These are phyloP conservation scores for Tromatobia lineatoria DNA, from an alignment of 2,888 invertebrate genomes.

Conservation along the genomic window DNA sequence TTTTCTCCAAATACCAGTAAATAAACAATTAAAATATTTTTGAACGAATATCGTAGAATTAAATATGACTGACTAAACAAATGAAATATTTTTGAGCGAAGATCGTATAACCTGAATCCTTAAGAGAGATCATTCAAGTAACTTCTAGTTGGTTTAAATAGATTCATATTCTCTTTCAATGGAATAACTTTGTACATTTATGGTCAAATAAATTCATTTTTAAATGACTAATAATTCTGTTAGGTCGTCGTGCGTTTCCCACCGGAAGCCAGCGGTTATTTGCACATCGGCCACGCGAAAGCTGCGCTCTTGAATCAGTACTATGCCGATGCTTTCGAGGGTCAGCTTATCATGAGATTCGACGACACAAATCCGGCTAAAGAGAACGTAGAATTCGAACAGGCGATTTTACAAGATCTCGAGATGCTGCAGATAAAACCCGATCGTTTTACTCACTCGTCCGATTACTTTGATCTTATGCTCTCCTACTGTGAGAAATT, in stretches of 20 bases:
- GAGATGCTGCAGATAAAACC: conserved; percentile 96
- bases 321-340: conserved; percentile 96
- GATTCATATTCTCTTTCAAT: too few relatives aligned
- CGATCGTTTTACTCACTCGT: conserved; percentile 97
- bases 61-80: too few relatives aligned
- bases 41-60: too few relatives aligned
- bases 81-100: background rate
- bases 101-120: background rate
- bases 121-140: background rate
- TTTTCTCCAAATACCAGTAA: too few relatives aligned
- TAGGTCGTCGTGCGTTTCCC: conserved; percentile 97
- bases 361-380: conserved; percentile 99
- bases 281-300: conserved; percentile 99
- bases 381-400: conserved; percentile 98
- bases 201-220: background rate
- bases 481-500: conserved; percentile 94
- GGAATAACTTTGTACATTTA: too few relatives aligned
- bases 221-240: background rate
- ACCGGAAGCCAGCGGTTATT: conserved; percentile 99
- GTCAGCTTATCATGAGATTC: conserved; percentile 98
- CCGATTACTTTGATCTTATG: conserved; percentile 98
- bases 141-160: too few relatives aligned
- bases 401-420: conserved; percentile 98
- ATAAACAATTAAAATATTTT: too few relatives aligned
- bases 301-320: conserved; percentile 99